phyloP scores from a whole-genome alignment of 2,888 invertebrate genomes.

The Clunio marinus region DNA sequence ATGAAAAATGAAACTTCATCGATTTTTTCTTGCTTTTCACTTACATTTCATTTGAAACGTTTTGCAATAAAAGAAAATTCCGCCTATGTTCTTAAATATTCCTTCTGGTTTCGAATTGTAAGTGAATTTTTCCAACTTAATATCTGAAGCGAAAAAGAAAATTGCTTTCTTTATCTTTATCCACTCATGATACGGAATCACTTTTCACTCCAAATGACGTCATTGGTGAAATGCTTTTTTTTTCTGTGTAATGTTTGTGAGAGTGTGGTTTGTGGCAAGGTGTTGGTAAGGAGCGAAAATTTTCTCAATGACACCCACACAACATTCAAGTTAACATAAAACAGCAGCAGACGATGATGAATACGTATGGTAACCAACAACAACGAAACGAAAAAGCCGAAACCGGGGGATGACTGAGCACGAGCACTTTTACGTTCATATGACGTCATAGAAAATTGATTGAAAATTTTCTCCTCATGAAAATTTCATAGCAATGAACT shows the following conservation, averaged over 20 bases:
- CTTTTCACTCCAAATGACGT: slow-evolving; percentile 31
- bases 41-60: no score
- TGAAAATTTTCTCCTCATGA: slow-evolving; percentile 15
- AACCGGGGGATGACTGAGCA: slow-evolving; percentile 34
- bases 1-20: slow-evolving; percentile 37
- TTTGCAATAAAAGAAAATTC: no score
- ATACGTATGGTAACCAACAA: neutral
- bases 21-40: slow-evolving; percentile 15
- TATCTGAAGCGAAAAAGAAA: slow-evolving; percentile 7
- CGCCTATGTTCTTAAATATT: no score
- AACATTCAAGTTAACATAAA: neutral
- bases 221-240: slow-evolving; percentile 1
- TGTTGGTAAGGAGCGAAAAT: slow-evolving; percentile 16
- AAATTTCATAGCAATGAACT: slow-evolving; percentile 30
- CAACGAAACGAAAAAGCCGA: neutral
- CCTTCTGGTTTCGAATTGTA: neutral
- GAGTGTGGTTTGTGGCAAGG: slow-evolving; percentile 20
- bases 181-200: neutral
- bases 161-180: slow-evolving; percentile 16
- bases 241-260: no score
- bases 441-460: slow-evolving; percentile 37
- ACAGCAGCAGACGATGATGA: neutral
- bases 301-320: slow-evolving; percentile 33
- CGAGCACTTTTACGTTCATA: slow-evolving; percentile 35
- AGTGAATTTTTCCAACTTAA: slow-evolving; percentile 6